Base-by-base conservation (phyloP, 1,140 invertebrate species). In the Bombus balteatus region DNA sequence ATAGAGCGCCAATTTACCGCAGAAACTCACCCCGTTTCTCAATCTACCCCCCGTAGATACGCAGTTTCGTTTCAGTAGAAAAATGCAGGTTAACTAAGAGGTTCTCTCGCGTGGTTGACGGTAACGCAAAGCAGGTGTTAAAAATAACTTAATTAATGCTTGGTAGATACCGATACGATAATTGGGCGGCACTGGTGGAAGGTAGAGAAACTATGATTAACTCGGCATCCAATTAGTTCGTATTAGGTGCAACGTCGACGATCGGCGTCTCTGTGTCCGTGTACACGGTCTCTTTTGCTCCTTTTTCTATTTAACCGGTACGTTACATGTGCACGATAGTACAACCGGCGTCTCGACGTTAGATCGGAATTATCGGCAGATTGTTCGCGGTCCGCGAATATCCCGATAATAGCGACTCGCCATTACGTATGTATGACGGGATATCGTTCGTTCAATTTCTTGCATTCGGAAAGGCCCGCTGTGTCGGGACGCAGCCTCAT, bases 141-240 rank as follows among this genome's bases (percentile, higher is more conserved):
- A 93, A 93, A 93, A 91, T 93, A 93, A 93, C 92, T 94, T 93
- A 93, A 94, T 93, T 94, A 94, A 91, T 93, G 86, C 91, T 75
- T 62, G 59, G 32, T 70, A 79, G 68, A 70, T 83, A 68, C 73
- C 81, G 81, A 89, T 86, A 87, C 83, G 91, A 91, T 92, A 92
- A 93, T 92, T 92, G 88, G 89, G 80, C 59, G 39, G 57, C 28
- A 86, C 87, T 74, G 66, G 62, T 77, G n/a, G 43, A n/a, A 81
- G 43, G 65, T 66, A 73, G 87, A 41, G 77, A 80, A 84, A 77
- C 87, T 92, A 88, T 89, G 92, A 93, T 93, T 92, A 92, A 92
- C 89, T 89, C 87, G 71, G 81, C 72, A 79, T 90, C 92, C 90
- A 92, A 93, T 93, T 93, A 93, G 91, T 85, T 90, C 89, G 84